Evolutionary conservation across 2,888 invertebrate genomes (phyloP), one percentile per base, ranked within the genome.

Genomic region (Cheiracanthium punctorium): DNA sequence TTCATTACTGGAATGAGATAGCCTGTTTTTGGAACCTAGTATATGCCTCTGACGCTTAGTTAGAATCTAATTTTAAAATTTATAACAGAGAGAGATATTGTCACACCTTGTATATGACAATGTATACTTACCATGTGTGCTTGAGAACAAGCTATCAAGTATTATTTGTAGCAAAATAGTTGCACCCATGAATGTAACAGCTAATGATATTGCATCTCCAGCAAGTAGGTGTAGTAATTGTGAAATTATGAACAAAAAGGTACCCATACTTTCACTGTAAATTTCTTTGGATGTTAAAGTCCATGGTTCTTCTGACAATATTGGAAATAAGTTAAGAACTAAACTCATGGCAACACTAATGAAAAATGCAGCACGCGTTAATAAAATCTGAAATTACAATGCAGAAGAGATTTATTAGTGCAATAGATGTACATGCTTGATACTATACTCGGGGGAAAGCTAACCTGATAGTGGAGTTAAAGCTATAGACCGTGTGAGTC

Each of bases 131-230:
- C 80, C 69, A 69, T 41, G 32, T 10, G 24, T 32, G 28, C 20
- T 33, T 20, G 71, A 73, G 17, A 70, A 58, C 17, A 41, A 30
- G 10, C 33, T 29, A n/a, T 52, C 64, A 28, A 85, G 70, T 37
- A 75, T 64, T 8, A 67, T n/a, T 67, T 48, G 76, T 7, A 81
- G 52, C 24, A 76, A 14, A 37, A 67, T 30, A 20, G 86, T 70
- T 17, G 70, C 43, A 32, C 37, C 48, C 80, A 87, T 87, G 17
- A 87, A 32, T 41, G 70, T 71, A 20, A 82, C 28, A 28, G 79
- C 58, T 48, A 94, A 93, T 1, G 94, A 93, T 24, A 94, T 90
- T 12, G 93, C 93, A 90, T 94, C 94, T 37, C 96, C 95, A 64
- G 96, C 92, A 73, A 96, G 90, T 43, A 96, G 92, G 41, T 93